A percentile compares a stretch with the other conserved stretches of the same genome.
Evolutionary conservation across 1,140 invertebrate genomes (phyloP).

Genomic region (Andrena cerasifolii): DNA sequence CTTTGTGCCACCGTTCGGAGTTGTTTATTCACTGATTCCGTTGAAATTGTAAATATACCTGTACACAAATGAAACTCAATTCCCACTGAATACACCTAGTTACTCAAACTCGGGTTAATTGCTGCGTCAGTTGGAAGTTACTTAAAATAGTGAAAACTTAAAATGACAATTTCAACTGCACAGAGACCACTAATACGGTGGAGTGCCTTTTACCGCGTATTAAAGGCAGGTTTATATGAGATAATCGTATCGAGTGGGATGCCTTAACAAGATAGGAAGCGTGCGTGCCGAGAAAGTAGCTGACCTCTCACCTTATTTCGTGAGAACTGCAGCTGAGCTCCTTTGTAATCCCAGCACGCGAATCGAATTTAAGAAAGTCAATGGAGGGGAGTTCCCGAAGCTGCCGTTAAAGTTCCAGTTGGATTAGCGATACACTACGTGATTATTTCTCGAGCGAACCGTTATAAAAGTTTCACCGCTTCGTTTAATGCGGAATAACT

Average conservation of each 20-base stretch:
- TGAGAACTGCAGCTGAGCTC: constrained; percentile 55
- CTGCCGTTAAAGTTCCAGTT: constrained; percentile 49
- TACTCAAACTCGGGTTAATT: not conserved
- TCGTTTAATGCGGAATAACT: not conserved
- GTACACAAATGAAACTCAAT: constrained; percentile 3
- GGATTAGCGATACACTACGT: constrained; percentile 46
- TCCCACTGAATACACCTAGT: not conserved
- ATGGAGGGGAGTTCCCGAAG: constrained; percentile 44
- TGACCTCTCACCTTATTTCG: constrained; percentile 63
- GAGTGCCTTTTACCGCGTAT: not conserved
- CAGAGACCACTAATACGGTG: not conserved
- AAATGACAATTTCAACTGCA: too few species aligned
- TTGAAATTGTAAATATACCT: constrained; percentile 30
- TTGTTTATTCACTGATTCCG: constrained; percentile 25
- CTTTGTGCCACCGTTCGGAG: not conserved
- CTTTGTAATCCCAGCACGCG: constrained; percentile 66
- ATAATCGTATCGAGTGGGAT: constrained; percentile 22
- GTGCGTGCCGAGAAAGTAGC: constrained; percentile 37
- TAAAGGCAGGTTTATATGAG: not conserved
- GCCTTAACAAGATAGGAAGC: constrained; percentile 24
- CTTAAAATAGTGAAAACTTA: too few species aligned
- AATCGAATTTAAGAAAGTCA: constrained; percentile 72
- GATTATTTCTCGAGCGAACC: constrained; percentile 37
- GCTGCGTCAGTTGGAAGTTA: too few species aligned
- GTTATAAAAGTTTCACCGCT: constrained; percentile 28